Conservation (phyloP, 2,113 vertebrate genomes). For the Talpa occidentalis region DNA sequence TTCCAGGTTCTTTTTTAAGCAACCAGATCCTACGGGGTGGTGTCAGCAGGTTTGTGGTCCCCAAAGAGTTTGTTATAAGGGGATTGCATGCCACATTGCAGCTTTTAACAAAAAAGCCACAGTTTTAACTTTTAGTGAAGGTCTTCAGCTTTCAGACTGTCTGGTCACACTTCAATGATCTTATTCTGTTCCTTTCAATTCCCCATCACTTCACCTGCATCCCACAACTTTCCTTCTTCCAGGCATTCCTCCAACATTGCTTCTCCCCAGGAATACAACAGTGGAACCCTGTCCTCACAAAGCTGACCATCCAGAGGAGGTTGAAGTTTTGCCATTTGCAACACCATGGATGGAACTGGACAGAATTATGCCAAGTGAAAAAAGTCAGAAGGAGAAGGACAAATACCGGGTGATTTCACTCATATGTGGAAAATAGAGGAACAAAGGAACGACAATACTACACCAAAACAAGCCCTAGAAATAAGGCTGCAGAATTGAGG, state of each 20-base stretch:
- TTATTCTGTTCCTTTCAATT: background rate
- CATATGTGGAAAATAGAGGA: too few species aligned
- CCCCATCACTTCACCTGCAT: too few species aligned
- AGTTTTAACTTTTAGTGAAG: background rate
- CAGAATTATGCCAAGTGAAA: too few species aligned
- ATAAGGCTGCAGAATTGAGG: too few species aligned
- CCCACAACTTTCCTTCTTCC: background rate
- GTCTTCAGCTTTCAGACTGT: background rate
- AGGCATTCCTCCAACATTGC: background rate
- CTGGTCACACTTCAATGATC: background rate
- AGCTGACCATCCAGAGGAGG: background rate
- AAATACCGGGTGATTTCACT: too few species aligned
- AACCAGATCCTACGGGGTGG: background rate
- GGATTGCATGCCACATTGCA: background rate
- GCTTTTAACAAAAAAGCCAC: background rate
- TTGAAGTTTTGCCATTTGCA: background rate
- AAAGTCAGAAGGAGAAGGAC: too few species aligned
- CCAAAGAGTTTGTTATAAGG: background rate
- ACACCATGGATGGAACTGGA: too few species aligned
- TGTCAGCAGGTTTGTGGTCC: background rate
- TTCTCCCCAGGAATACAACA: background rate
- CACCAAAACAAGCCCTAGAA: too few species aligned
- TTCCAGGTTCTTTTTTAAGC: background rate
- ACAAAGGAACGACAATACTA: too few species aligned
- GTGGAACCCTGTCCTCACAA: too few species aligned